These are phyloP conservation scores for Chelon auratus DNA, from an alignment of 2,797 vertebrate genomes.

Conservation along the genomic window DNA sequence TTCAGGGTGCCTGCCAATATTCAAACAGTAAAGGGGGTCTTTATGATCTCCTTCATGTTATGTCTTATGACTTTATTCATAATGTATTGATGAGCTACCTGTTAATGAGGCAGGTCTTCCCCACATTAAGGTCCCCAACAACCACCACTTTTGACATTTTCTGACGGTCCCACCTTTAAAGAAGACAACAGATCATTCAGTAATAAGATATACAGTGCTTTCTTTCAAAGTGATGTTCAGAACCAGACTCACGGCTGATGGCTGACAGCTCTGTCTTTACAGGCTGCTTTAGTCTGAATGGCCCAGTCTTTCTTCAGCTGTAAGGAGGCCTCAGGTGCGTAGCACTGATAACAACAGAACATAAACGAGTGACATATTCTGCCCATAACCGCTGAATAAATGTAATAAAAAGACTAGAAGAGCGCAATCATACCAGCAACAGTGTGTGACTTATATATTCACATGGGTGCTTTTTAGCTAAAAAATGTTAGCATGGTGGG, in stretches of 20 bases:
- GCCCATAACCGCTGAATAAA: neutral
- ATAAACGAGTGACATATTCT: neutral
- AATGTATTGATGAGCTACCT: constrained; percentile 78
- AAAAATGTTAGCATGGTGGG: neutral
- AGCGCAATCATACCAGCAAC: neutral
- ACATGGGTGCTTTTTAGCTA: neutral
- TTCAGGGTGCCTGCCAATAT: too few relatives aligned
- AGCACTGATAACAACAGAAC: constrained; percentile 82
- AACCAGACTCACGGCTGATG: constrained; percentile 82
- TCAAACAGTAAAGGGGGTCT: too few relatives aligned
- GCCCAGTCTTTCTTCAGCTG: constrained; percentile 89
- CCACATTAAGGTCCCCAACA: constrained; percentile 92
- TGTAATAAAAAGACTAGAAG: neutral
- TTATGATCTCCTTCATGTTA: too few relatives aligned
- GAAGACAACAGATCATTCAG: constrained; percentile 5
- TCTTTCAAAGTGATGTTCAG: neutral
- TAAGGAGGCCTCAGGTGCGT: constrained; percentile 87
- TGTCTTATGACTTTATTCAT: too few relatives aligned
- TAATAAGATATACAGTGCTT: neutral
- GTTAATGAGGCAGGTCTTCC: constrained; percentile 95
- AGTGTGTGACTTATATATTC: neutral
- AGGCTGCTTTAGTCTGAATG: constrained; percentile 76
- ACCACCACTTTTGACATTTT: constrained; percentile 93
- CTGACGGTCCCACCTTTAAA: constrained; percentile 81
- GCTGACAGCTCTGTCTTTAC: constrained; percentile 77